Percentiles rank a stretch among this genome's conserved stretches.
These are phyloP conservation scores for Clarias pachynema DNA, from an alignment of 2,797 vertebrate genomes.

Conservation along the genomic window DNA sequence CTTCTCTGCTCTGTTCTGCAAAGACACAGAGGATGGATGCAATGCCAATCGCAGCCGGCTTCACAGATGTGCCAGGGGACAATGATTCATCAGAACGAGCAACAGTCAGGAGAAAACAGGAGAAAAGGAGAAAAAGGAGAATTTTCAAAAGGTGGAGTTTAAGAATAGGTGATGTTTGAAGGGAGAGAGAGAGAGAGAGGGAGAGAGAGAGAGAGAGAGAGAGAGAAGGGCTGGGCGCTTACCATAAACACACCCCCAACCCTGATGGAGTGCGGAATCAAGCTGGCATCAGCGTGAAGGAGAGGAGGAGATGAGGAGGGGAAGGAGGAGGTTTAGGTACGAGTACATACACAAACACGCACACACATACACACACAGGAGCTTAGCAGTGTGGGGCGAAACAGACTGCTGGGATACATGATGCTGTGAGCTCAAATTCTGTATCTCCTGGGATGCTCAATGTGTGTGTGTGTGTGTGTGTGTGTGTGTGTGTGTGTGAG, in stretches of 20 bases:
- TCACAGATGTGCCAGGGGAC: conserved; percentile 17
- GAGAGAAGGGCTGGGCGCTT: conserved; percentile 62
- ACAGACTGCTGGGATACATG: conserved; percentile 29
- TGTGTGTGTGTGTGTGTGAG: not conserved
- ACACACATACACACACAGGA: conserved; percentile 36
- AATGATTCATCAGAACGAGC: conserved; percentile 45
- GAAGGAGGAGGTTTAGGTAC: conserved; percentile 8
- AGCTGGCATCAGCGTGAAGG: conserved; percentile 55
- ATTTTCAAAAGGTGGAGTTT: conserved; percentile 16
- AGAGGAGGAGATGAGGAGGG: conserved; percentile 56
- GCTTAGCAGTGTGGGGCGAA: conserved; percentile 37
- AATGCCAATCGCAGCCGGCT: not conserved
- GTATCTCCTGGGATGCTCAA: conserved; percentile 19
- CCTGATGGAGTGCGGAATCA: conserved; percentile 50
- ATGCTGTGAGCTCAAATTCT: conserved; percentile 21
- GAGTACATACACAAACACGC: conserved; percentile 33
- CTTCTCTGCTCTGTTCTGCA: conserved; percentile 14
- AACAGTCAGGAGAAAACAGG: conserved; percentile 18
- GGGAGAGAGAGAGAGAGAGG: conserved; percentile 23
- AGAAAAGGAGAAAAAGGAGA: conserved; percentile 10
- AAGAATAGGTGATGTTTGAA: conserved; percentile 15
- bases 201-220: conserved; percentile 36
- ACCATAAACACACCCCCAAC: conserved; percentile 67
- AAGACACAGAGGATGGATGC: conserved; percentile 15
- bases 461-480: not conserved